Base-by-base conservation (phyloP, 92 coral and sea anemone genomes). In the Desmophyllum pertusum region DNA sequence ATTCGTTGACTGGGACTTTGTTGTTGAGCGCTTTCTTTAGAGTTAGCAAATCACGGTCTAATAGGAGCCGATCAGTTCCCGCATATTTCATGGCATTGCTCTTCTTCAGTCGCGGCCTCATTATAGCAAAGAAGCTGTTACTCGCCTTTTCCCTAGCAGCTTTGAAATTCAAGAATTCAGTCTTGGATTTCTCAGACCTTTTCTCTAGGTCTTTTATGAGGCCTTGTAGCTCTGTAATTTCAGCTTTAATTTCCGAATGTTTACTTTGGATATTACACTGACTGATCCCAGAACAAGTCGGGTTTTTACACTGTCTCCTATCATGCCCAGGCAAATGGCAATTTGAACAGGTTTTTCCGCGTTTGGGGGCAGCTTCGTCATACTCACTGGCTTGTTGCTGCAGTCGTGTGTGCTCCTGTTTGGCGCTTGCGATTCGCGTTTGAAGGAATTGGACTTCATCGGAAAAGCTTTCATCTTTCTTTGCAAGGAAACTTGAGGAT, bases 41-140 rank as follows among this genome's bases (percentile, higher is more conserved):
- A 10, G 78, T 75, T 27, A 84, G 21, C 19, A 75, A 73, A 84
- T 84, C 81, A 2, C 53, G 43, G 72, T 83, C 80, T 15, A 72
- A 40, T 25, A 39, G 29, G 75, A 84, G 70, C 30, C 41, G 78
- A 73, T 83, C 86, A 10, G 81, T 84, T 10, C 65, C 87, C 15
- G 81, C 64, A 25, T 84, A 84, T 41, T 75, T 84, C 75, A 84
- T 84, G 17, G 81, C 73, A 59, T 59, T 84, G 43, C 19, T 33
- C 27, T 72, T 83, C 19, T 52, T 83, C 21, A 83, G 42, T 18
- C 70, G 61, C 1, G 78, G 71, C 53, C 86, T 83, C 72, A 57
- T 83, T 41, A 72, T 73, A 23, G 59, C 80, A 72, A 83, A 83
- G 80, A 83, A 83, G 63, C 78, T 81, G 52, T 51, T 81, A 37